A percentile compares a stretch with the other conserved stretches of the same genome.
These are phyloP conservation scores for Ernsta delagoae DNA, from an alignment of 2,888 invertebrate species.

Conservation along the genomic window DNA sequence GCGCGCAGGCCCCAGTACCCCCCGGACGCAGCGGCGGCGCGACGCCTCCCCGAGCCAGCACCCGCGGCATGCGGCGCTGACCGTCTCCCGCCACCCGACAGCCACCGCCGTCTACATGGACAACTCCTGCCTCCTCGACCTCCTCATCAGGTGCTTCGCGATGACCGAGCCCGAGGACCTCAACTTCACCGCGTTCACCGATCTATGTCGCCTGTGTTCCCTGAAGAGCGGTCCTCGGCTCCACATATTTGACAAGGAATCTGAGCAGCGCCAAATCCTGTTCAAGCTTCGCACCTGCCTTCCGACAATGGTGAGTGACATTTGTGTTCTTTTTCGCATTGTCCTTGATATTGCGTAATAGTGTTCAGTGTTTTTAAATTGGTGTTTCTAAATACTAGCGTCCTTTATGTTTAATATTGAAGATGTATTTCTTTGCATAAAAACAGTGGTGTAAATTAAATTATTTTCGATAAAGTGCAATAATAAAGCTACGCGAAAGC, in stretches of 20 bases:
- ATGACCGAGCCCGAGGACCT: slow-evolving; percentile 88
- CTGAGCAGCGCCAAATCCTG: slow-evolving; percentile 88
- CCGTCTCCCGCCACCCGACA: slow-evolving; percentile 78
- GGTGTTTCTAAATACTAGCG: no score
- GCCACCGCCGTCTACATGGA: slow-evolving; percentile 81
- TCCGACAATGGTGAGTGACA: slow-evolving; percentile 87
- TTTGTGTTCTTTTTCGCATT: slow-evolving; percentile 12
- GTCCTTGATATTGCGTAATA: slow-evolving; percentile 37
- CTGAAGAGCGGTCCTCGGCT: slow-evolving; percentile 88
- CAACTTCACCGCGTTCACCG: slow-evolving; percentile 88
- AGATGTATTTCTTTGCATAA: no score
- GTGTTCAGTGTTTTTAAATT: not conserved
- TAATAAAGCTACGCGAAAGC: slow-evolving; percentile 40
- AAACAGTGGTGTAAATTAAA: slow-evolving; percentile 19
- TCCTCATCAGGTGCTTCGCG: slow-evolving; percentile 85
- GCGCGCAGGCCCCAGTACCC: no score
- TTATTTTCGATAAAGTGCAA: no score
- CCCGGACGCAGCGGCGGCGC: no score
- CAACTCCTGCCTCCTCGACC: slow-evolving; percentile 85
- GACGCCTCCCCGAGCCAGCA: slow-evolving; percentile 74
- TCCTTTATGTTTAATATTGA: no score
- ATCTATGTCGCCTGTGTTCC: slow-evolving; percentile 89
- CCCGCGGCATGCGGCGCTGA: slow-evolving; percentile 79
- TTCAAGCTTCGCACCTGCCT: slow-evolving; percentile 88
- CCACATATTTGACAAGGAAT: slow-evolving; percentile 89